Evolutionary conservation across 2,888 invertebrate genomes (phyloP).

Genomic region (Helleia helle): DNA sequence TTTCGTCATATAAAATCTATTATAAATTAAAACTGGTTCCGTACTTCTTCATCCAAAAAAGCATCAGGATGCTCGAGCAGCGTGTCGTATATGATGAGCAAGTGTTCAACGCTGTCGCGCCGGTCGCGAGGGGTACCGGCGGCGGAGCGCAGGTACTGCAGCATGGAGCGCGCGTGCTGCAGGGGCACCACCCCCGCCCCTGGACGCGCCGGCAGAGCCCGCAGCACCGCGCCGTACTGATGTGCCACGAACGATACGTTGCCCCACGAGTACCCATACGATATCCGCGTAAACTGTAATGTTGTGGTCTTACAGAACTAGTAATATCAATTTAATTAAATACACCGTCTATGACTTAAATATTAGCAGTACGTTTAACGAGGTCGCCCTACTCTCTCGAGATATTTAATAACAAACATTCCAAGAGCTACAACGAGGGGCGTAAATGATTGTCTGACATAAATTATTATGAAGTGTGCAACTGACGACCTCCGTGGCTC

Average conservation of each 20-base stretch:
- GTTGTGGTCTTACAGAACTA: no score
- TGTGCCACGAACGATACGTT: conserved; percentile 70
- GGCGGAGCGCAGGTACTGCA: conserved; percentile 61
- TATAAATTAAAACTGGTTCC: neutral
- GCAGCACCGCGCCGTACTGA: conserved; percentile 71
- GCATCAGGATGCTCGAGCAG: conserved; percentile 71
- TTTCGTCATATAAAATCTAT: neutral
- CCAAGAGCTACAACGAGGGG: no score
- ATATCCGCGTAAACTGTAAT: conserved; percentile 47
- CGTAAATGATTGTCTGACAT: no score
- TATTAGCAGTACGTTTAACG: no score
- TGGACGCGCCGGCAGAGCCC: conserved; percentile 66
- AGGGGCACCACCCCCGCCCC: conserved; percentile 79
- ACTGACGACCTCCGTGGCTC: no score
- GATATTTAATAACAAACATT: no score
- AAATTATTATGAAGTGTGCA: no score
- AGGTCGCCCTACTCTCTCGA: no score
- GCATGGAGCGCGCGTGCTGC: conserved; percentile 70
- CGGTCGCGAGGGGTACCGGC: conserved; percentile 46
- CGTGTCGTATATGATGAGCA: conserved; percentile 72
- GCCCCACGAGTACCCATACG: conserved; percentile 78
- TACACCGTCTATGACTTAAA: no score
- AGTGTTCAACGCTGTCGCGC: conserved; percentile 75
- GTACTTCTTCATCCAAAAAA: conserved; percentile 82
- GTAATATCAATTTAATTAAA: no score